A percentile compares a stretch with the other conserved stretches of the same genome.
phyloP scores from a whole-genome alignment of 2,888 invertebrate genomes.

The Endotricha flammealis region DNA sequence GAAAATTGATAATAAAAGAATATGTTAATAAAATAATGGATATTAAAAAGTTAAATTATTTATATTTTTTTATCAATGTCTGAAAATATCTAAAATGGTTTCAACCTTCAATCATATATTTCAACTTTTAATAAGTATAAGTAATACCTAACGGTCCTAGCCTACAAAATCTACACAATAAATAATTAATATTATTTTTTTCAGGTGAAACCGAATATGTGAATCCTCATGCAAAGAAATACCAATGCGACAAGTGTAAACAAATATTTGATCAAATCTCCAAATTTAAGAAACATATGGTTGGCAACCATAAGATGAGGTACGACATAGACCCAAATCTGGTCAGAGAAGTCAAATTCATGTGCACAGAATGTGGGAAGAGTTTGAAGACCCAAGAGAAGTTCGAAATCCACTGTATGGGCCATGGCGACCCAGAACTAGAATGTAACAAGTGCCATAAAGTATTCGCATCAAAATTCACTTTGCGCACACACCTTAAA shows the following conservation, averaged over 20 bases:
- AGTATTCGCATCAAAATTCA: constrained; percentile 66
- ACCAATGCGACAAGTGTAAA: constrained; percentile 66
- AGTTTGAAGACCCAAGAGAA: constrained; percentile 52
- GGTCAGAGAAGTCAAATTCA: constrained; percentile 33
- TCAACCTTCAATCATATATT: no score
- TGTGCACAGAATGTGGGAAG: constrained; percentile 57
- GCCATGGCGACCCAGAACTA: constrained; percentile 64
- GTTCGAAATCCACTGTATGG: constrained; percentile 53
- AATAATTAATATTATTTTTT: constrained; percentile 2
- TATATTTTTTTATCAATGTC: no score
- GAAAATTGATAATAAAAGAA: no score
- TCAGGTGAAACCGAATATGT: constrained; percentile 22
- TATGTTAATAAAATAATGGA: no score
- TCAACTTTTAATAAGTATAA: no score
- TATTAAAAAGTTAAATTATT: no score
- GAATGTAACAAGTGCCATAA: constrained; percentile 65
- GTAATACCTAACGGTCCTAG: no score
- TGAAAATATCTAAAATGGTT: no score
- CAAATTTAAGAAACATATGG: constrained; percentile 54
- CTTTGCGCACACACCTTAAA: constrained; percentile 56
- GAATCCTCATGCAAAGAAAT: constrained; percentile 43
- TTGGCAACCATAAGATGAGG: constrained; percentile 33
- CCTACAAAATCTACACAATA: no score
- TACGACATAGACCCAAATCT: constrained; percentile 17
- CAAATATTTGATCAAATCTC: constrained; percentile 55